These are phyloP conservation scores for Pipistrellus nathusii DNA, from an alignment of 2,797 vertebrate genomes.

Conservation along the genomic window DNA sequence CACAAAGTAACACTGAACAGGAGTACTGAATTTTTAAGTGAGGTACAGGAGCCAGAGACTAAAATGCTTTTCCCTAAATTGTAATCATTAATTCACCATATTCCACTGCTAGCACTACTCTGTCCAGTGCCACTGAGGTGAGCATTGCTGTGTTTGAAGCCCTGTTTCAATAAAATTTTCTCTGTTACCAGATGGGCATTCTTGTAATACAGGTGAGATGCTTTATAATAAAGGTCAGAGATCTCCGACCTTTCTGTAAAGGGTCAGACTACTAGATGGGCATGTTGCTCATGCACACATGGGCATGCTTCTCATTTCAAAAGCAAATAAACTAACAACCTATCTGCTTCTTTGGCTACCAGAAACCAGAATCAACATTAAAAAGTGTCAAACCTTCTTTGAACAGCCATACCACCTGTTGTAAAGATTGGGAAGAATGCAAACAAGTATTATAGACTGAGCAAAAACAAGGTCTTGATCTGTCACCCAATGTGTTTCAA, in stretches of 20 bases:
- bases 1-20: neutral
- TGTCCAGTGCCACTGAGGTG: neutral
- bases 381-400: constrained; percentile 39
- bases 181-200: neutral
- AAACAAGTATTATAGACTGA: constrained; percentile 2
- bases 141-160: neutral
- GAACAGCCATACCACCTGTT: constrained; percentile 24
- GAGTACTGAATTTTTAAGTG: neutral
- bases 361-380: constrained; percentile 26
- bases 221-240: neutral
- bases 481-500: neutral
- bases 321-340: constrained; percentile 27
- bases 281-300: neutral
- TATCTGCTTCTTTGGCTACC: constrained; percentile 21
- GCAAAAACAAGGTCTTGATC: constrained; percentile 14
- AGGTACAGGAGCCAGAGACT: neutral
- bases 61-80: neutral
- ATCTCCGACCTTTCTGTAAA: constrained; percentile 18
- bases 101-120: neutral
- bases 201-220: neutral
- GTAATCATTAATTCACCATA: neutral
- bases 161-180: neutral
- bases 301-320: neutral
- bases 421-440: neutral
- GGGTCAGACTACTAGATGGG: neutral